Evolutionary conservation across 2,113 vertebrate genomes (phyloP).

Genomic region (Corynorhinus townsendii): DNA sequence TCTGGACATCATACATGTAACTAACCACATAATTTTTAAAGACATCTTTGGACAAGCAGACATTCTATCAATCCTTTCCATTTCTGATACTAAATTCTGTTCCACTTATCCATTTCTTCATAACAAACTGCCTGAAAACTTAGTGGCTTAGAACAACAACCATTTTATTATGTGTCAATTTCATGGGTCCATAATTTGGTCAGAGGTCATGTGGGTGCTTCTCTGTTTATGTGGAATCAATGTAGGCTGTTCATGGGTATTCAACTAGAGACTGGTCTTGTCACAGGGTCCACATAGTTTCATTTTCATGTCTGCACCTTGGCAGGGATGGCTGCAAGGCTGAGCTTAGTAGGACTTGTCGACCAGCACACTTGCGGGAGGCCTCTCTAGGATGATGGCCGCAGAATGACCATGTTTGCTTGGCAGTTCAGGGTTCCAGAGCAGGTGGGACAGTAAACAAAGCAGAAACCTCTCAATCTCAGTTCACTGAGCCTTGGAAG

Average conservation of each 20-base stretch:
- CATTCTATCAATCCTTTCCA: neutral
- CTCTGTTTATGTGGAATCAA: neutral
- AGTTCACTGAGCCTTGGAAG: neutral
- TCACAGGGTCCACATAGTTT: neutral
- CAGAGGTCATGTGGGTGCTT: neutral
- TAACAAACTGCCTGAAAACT: neutral
- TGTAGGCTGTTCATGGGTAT: neutral
- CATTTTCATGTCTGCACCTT: neutral
- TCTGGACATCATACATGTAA: neutral
- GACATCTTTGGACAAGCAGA: neutral
- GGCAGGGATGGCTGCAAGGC: neutral
- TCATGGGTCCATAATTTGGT: neutral
- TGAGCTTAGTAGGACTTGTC: neutral
- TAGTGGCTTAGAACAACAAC: neutral
- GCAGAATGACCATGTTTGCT: neutral
- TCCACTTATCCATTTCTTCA: neutral
- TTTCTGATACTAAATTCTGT: neutral
- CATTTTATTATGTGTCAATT: neutral
- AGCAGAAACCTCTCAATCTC: neutral
- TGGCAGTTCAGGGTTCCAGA: neutral
- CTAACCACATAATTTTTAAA: neutral
- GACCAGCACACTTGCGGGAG: neutral
- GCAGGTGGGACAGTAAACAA: neutral
- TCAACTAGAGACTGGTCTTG: neutral
- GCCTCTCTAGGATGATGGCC: neutral